phyloP scores from a whole-genome alignment of 2,888 invertebrate genomes.

The Chymomyza caudatula region DNA sequence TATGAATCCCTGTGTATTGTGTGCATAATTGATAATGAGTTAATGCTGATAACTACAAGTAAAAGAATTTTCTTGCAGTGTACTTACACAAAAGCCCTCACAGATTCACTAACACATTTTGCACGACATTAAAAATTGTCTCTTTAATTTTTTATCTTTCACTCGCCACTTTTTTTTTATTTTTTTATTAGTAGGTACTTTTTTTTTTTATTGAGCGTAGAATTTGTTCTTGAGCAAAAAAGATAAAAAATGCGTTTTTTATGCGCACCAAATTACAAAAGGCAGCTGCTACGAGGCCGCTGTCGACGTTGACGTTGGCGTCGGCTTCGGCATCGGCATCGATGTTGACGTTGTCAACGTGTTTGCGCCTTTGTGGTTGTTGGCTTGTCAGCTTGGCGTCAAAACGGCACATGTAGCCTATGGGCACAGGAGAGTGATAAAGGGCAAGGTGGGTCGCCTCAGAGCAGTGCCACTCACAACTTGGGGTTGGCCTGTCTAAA shows the following conservation, averaged over 20 bases:
- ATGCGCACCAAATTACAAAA: slow-evolving; percentile 61
- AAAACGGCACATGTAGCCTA: too few relatives aligned
- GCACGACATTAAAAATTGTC: slow-evolving; percentile 11
- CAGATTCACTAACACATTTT: slow-evolving; percentile 19
- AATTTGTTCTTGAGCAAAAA: neutral
- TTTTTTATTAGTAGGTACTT: neutral
- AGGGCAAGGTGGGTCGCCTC: neutral
- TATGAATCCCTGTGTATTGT: too few relatives aligned
- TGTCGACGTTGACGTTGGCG: neutral
- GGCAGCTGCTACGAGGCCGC: slow-evolving; percentile 23
- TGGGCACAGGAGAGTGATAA: too few relatives aligned
- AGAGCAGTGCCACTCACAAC: neutral
- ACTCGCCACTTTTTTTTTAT: neutral
- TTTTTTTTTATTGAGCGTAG: slow-evolving; percentile 4
- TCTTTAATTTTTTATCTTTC: slow-evolving; percentile 39
- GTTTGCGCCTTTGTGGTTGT: slow-evolving; percentile 43
- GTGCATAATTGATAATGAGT: too few relatives aligned
- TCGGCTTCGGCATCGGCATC: neutral
- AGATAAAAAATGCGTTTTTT: slow-evolving; percentile 57
- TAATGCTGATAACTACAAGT: too few relatives aligned
- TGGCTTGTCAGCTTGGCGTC: too few relatives aligned
- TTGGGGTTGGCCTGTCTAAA: neutral
- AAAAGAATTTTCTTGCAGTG: too few relatives aligned
- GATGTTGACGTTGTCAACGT: slow-evolving; percentile 10
- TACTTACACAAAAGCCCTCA: too few relatives aligned